Conservation (phyloP, 2,113 vertebrate species). For the Lycaon pictus region DNA sequence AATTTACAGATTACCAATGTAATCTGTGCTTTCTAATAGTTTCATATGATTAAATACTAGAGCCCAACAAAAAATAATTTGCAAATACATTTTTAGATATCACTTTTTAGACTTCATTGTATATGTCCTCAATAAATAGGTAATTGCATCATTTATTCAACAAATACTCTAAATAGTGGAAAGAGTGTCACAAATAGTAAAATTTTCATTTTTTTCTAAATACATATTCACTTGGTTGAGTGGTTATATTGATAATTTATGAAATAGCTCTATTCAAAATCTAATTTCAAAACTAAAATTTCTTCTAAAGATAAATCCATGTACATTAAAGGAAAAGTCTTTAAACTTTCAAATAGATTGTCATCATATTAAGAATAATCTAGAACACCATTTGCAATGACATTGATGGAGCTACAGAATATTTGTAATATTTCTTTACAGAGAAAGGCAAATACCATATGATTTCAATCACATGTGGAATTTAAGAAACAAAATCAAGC, state of each 20-base stretch:
- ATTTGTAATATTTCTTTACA: background rate
- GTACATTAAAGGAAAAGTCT: background rate
- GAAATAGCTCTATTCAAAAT: background rate
- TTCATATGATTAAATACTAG: background rate
- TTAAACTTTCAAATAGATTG: background rate
- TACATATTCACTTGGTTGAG: background rate
- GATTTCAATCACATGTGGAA: background rate
- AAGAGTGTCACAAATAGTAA: background rate
- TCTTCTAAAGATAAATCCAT: background rate
- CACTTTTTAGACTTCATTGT: background rate
- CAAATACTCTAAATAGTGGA: background rate
- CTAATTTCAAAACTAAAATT: constrained; percentile 33
- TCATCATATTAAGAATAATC: constrained; percentile 18
- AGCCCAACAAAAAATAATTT: background rate
- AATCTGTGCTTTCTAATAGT: background rate
- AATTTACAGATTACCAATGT: background rate
- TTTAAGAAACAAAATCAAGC: background rate
- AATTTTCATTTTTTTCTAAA: background rate
- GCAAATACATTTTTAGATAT: background rate
- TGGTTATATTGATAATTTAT: background rate
- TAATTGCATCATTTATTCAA: background rate
- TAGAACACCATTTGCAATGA: background rate
- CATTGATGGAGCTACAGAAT: background rate
- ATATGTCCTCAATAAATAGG: background rate
- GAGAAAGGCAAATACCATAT: background rate